phyloP scores from a whole-genome alignment of 2,888 invertebrate genomes.

The Mimas tiliae region DNA sequence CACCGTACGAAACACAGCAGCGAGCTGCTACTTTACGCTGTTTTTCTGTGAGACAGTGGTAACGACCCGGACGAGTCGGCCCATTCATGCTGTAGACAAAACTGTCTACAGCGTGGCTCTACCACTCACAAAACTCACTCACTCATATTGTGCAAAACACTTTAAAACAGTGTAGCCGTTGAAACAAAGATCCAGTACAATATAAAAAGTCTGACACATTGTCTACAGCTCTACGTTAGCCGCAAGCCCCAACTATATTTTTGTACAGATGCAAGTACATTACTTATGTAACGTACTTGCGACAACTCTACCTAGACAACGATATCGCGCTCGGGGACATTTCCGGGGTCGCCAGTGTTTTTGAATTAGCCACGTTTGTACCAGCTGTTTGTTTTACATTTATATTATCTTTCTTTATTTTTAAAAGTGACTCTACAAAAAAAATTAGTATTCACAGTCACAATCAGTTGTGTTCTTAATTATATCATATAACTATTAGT shows the following conservation, averaged over 20 bases:
- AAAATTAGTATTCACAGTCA: neutral
- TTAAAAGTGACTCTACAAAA: neutral
- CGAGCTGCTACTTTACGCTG: no score
- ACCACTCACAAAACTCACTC: no score
- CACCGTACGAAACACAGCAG: no score
- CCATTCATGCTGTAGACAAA: no score
- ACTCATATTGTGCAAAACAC: no score
- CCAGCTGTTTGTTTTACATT: neutral
- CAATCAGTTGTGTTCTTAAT: no score
- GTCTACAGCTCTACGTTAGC: neutral
- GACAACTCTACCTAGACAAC: neutral
- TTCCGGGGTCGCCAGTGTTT: conserved; percentile 3
- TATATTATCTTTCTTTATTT: neutral
- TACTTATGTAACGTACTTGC: neutral
- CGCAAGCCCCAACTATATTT: neutral
- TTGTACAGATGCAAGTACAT: neutral
- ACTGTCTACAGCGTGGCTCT: no score
- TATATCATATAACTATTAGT: no score
- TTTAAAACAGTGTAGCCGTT: no score
- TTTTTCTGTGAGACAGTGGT: no score
- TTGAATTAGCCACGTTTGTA: neutral
- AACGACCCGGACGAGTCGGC: no score
- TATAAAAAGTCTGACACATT: neutral
- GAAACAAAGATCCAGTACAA: neutral
- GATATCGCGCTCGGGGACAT: neutral